Conservation (phyloP, 2,797 vertebrate species). For the Vultur gryphus region DNA sequence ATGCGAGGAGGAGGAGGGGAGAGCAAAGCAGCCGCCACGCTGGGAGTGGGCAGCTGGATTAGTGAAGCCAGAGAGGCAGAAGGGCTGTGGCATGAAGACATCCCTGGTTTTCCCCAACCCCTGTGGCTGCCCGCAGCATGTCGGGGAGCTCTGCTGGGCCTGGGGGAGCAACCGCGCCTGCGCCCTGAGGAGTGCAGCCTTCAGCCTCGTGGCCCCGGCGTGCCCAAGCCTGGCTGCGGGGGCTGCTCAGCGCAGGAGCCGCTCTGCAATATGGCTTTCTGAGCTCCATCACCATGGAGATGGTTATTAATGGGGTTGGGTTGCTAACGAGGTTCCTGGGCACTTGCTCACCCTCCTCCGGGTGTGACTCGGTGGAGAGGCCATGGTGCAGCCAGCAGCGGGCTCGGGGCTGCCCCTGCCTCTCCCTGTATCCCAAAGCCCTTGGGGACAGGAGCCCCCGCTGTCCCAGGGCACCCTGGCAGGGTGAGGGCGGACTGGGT, state of each 20-base stretch:
- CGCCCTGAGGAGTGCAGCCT: accelerated
- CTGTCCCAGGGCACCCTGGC: neutral
- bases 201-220: accelerated
- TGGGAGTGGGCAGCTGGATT: neutral
- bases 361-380: accelerated
- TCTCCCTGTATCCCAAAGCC: neutral
- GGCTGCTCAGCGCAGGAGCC: neutral
- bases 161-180: accelerated
- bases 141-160: neutral
- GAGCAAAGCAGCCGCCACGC: neutral
- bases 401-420: neutral
- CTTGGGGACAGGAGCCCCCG: neutral
- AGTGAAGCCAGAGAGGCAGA: neutral
- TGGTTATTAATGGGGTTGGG: neutral
- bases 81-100: neutral
- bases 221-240: accelerated
- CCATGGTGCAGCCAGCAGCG: neutral
- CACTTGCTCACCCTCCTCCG: neutral
- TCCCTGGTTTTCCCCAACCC: neutral
- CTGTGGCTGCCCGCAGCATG: neutral
- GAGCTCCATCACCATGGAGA: neutral
- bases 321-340: neutral
- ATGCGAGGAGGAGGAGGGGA: neutral
- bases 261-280: neutral
- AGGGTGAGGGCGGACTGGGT: neutral